Conservation (phyloP, 2,113 vertebrate genomes). For the Istiophorus platypterus region DNA sequence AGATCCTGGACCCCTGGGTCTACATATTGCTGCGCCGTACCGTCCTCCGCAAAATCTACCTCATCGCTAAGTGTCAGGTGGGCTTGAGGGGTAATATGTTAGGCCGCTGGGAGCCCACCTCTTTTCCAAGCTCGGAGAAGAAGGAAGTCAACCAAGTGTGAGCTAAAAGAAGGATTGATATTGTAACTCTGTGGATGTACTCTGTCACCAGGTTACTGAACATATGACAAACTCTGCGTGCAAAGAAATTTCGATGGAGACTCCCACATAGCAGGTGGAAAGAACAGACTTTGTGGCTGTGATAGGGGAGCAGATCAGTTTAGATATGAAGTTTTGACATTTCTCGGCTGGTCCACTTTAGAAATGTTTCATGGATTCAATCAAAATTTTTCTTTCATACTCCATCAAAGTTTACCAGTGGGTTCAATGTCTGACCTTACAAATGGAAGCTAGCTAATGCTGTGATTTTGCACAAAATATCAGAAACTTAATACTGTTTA, state of each 20-base stretch:
- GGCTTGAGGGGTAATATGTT: constrained; percentile 75
- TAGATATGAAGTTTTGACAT: constrained; percentile 1
- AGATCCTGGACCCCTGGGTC: constrained; percentile 94
- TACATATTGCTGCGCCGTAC: constrained; percentile 92
- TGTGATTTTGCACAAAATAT: constrained; percentile 71
- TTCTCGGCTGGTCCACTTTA: constrained; percentile 22
- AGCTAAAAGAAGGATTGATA: constrained; percentile 27
- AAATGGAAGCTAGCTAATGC: constrained; percentile 62
- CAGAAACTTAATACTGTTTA: constrained; percentile 29
- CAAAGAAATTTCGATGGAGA: background rate
- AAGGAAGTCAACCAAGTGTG: constrained; percentile 82
- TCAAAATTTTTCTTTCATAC: constrained; percentile 14
- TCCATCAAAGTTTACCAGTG: constrained; percentile 18
- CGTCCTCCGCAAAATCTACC: constrained; percentile 88
- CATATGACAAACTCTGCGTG: background rate
- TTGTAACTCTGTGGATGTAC: background rate
- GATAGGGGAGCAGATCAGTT: constrained; percentile 3
- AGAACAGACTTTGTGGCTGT: background rate
- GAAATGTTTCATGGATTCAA: constrained; percentile 14
- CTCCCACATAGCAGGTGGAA: background rate
- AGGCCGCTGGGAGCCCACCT: constrained; percentile 86
- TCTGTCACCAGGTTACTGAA: constrained; percentile 21
- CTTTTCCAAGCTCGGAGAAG: constrained; percentile 86
- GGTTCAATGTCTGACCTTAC: constrained; percentile 21
- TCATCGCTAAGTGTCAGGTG: constrained; percentile 80